These are phyloP conservation scores for Bothrops jararaca DNA, from an alignment of 2,113 vertebrate genomes.

Conservation along the genomic window DNA sequence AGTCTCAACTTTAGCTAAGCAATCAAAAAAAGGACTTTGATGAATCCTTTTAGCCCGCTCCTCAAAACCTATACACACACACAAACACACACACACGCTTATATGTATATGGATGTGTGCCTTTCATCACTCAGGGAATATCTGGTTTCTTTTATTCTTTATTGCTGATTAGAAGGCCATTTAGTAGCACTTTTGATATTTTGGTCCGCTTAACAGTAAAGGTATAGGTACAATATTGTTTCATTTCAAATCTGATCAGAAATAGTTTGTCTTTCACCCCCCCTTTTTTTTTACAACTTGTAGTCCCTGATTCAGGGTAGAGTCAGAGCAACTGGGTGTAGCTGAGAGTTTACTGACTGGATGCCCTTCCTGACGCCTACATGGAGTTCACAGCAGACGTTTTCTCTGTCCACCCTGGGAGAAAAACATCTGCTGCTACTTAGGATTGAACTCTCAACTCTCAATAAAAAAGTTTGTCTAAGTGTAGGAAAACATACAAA, in stretches of 20 bases:
- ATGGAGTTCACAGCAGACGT: background rate
- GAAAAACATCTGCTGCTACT: background rate
- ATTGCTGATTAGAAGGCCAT: background rate
- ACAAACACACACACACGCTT: background rate
- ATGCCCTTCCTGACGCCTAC: background rate
- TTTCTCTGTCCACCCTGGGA: background rate
- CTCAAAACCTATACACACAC: background rate
- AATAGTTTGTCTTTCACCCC: background rate
- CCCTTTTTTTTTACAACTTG: background rate
- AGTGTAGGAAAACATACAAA: background rate
- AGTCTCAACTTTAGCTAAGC: conserved; percentile 60
- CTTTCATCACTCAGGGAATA: background rate
- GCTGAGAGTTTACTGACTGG: background rate
- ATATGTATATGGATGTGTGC: background rate
- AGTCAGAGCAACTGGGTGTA: background rate
- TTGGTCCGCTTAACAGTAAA: background rate
- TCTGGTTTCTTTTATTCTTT: background rate
- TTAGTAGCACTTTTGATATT: background rate
- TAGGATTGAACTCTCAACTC: background rate
- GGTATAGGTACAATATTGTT: background rate
- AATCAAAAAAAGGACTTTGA: background rate
- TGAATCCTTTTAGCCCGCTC: background rate
- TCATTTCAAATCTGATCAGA: background rate
- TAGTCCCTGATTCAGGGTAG: background rate
- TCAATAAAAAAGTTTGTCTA: background rate